Base-by-base conservation (phyloP, 2,113 vertebrate genomes). In the Arenaria interpres region DNA sequence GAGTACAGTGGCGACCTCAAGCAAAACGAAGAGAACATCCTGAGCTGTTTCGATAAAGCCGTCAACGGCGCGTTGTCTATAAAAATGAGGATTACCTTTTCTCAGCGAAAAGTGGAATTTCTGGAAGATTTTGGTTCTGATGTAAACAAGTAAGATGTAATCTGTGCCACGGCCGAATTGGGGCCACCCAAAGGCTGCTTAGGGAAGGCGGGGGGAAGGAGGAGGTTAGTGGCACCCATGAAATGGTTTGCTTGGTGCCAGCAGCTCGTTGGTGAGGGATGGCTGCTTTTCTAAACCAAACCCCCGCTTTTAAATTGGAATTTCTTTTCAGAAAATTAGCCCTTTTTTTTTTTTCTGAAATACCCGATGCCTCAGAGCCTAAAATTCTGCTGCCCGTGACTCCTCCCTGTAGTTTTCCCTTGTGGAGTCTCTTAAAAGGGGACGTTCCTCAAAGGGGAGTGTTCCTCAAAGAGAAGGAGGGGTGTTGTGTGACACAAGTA, bases 91-190 rank as follows among this genome's bases (percentile, higher is more conserved):
- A 98, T 99, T 83, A 98, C 99, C 0, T 99, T 99, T 98, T 99
- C 99, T 7, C 99, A 99, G 91, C 98, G 99, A 87, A 99, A 99
- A 98, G 99, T 99, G 18, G 99, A 99, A 78, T 99, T 99, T 93
- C 98, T 99, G 27, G 99, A 99, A 97, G 99, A 99, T 97, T 99
- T 99, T 96, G 99, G 99, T 94, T 99, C 98, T n/a, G 99, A 99
- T 94, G 98, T 99, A 76, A 99, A 99, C 95, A 98, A 98, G 99
- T 99, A 97, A 98, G 99, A 87, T 84, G 64, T 85, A 12, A 27
- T 10, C 45, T 45, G 82, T 43, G 63, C 32, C 28, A 1, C 4
- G 41, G 14, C 19, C 19, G 7, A 10, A 8, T 27, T 5, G 12
- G 28, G 50, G 43, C 51, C 67, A 7, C 53, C 4, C 7, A 6